Evolutionary conservation across 2,888 invertebrate species (phyloP).

Genomic region (Synergus itoensis): DNA sequence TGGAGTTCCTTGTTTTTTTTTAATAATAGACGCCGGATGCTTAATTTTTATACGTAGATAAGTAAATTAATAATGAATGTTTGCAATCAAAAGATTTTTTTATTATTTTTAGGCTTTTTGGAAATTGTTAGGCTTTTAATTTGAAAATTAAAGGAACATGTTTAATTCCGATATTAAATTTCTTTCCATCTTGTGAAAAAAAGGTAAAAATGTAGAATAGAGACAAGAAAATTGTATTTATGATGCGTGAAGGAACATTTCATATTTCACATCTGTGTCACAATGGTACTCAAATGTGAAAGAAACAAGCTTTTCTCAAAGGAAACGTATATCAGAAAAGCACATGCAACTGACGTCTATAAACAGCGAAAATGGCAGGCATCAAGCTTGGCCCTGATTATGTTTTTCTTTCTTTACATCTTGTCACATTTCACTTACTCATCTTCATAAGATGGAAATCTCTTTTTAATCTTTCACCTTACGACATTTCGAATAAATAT

Average conservation of each 20-base stretch:
- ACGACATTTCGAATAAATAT: not conserved
- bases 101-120: too few relatives aligned
- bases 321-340: not conserved
- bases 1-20: constrained; percentile 27
- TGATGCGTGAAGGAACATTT: constrained; percentile 1
- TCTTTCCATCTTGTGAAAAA: not conserved
- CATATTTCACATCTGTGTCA: not conserved
- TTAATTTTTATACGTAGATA: constrained; percentile 4
- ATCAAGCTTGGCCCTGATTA: not conserved
- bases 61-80: not conserved
- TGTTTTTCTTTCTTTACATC: not conserved
- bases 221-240: not conserved
- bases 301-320: not conserved
- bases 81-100: too few relatives aligned
- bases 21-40: constrained; percentile 23
- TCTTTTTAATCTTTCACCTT: not conserved
- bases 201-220: not conserved
- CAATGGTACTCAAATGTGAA: not conserved
- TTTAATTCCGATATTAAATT: not conserved
- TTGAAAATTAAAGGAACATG: not conserved
- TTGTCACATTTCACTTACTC: not conserved
- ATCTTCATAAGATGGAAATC: not conserved
- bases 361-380: not conserved
- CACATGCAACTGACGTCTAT: not conserved
- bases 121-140: too few relatives aligned